Conservation (phyloP, 2,888 invertebrate species). For the Formica aserva region DNA sequence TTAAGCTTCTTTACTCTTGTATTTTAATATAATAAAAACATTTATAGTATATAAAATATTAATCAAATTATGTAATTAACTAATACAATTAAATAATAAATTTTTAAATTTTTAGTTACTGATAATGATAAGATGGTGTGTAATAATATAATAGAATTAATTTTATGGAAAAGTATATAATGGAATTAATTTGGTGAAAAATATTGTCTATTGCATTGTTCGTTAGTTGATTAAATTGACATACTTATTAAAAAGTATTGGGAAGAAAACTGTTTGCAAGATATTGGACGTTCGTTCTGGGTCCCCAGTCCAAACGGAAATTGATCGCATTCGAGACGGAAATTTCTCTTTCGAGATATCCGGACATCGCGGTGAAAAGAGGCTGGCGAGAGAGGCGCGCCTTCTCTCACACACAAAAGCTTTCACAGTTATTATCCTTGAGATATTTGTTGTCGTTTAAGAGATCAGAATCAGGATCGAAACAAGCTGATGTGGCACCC, state of each 20-base stretch:
- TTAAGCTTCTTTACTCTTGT: not conserved
- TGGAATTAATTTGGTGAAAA: not conserved
- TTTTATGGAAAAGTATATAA: too few relatives aligned
- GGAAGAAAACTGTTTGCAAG: not conserved
- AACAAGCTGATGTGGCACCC: not conserved
- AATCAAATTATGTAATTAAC: not conserved
- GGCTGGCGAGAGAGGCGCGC: constrained; percentile 55
- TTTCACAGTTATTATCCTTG: constrained; percentile 84
- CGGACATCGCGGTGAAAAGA: constrained; percentile 19
- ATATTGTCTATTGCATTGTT: not conserved
- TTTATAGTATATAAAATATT: not conserved
- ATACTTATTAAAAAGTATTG: not conserved
- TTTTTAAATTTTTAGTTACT: not conserved
- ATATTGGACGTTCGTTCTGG: not conserved
- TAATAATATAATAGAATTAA: too few relatives aligned
- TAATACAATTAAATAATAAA: not conserved
- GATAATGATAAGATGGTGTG: not conserved
- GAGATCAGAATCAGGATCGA: constrained; percentile 68
- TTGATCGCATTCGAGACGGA: constrained; percentile 49
- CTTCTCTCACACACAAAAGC: constrained; percentile 70
- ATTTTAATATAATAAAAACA: not conserved
- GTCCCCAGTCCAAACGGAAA: constrained; percentile 19
- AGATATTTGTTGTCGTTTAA: constrained; percentile 80
- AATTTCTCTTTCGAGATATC: constrained; percentile 62
- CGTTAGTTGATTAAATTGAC: not conserved